These are phyloP conservation scores for Rhipidura dahli DNA, from an alignment of 2,113 vertebrate genomes.

Conservation along the genomic window DNA sequence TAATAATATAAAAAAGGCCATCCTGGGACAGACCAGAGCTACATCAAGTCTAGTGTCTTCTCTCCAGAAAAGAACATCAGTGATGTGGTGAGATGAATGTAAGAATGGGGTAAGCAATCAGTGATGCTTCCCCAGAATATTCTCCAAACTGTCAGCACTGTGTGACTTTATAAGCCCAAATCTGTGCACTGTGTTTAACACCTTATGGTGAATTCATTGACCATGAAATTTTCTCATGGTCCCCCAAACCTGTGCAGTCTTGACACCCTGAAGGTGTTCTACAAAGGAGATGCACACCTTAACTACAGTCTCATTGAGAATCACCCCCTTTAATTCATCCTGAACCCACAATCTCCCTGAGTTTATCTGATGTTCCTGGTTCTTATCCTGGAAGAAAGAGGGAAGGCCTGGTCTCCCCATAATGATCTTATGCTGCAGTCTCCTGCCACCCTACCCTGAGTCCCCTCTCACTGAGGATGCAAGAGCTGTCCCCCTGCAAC, in stretches of 20 bases:
- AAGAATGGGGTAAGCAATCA: background rate
- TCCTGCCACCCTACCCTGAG: background rate
- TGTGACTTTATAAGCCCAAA: background rate
- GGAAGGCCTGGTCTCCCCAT: background rate
- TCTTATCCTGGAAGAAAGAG: background rate
- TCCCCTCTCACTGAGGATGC: rapidly evolving
- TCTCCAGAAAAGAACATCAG: background rate
- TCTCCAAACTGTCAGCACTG: background rate
- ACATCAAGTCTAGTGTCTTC: background rate
- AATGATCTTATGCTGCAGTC: background rate
- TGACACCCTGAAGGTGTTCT: background rate
- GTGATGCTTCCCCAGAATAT: background rate
- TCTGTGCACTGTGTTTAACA: background rate
- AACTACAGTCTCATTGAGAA: background rate
- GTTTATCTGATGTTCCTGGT: background rate
- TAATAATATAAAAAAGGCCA: background rate
- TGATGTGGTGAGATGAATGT: background rate
- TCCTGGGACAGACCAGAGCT: background rate
- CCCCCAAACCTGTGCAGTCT: background rate
- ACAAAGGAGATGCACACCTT: background rate
- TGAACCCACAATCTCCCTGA: background rate
- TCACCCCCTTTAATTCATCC: background rate
- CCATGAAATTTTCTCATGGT: background rate
- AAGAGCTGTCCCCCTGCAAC: background rate
- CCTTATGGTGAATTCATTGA: background rate